A percentile compares a stretch with the other conserved stretches of the same genome.
phyloP scores from a whole-genome alignment of 2,113 vertebrate species.

The Psittacula cyanocephala region DNA sequence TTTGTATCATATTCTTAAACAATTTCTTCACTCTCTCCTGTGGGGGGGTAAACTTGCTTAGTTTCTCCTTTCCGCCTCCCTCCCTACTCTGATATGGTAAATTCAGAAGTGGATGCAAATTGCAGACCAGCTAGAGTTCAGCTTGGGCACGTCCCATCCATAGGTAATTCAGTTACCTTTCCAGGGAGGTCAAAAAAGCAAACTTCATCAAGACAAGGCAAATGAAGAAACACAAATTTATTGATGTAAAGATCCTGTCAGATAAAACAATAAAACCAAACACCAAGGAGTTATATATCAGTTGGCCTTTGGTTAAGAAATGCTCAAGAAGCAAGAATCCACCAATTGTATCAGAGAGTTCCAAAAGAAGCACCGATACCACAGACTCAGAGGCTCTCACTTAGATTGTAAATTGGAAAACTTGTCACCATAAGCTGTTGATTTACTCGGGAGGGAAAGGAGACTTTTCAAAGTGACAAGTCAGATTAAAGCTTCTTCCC shows the following conservation, averaged over 20 bases:
- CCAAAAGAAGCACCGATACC: not conserved
- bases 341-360: not conserved
- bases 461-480: not conserved
- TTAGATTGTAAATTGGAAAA: not conserved
- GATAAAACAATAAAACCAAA: not conserved
- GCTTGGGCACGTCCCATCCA: not conserved
- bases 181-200: not conserved
- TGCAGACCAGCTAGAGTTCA: not conserved
- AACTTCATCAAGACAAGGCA: not conserved
- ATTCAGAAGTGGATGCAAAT: not conserved
- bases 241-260: not conserved
- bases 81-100: not conserved
- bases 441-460: not conserved
- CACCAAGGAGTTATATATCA: not conserved
- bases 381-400: not conserved
- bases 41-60: not conserved
- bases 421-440: not conserved
- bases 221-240: not conserved
- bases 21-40: not conserved
- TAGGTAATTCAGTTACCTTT: not conserved
- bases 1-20: not conserved
- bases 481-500: not conserved
- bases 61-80: not conserved
- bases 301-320: not conserved
- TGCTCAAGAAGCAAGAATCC: not conserved